These are phyloP conservation scores for Phyllostomus discolor DNA, from an alignment of 2,113 vertebrate genomes.

Conservation along the genomic window DNA sequence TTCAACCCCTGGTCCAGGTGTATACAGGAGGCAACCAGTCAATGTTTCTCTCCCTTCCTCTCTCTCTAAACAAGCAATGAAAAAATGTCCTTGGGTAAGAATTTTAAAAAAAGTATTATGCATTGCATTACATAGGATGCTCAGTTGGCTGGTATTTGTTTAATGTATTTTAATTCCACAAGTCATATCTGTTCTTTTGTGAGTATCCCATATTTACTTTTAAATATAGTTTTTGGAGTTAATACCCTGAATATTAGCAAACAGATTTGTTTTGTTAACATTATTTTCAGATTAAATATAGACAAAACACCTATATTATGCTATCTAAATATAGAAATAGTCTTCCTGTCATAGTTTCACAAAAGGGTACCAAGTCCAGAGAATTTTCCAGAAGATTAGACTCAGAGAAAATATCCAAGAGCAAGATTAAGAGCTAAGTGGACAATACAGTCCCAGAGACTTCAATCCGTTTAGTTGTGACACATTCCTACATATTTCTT, in stretches of 20 bases:
- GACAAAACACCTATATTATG: neutral
- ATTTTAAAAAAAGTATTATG: too few species aligned
- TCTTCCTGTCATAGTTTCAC: neutral
- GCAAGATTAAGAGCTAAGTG: neutral
- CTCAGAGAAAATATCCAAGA: constrained; percentile 4
- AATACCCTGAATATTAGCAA: neutral
- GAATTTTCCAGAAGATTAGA: neutral
- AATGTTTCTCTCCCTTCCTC: too few species aligned
- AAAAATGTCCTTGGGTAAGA: too few species aligned
- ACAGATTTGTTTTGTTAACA: neutral
- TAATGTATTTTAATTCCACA: neutral
- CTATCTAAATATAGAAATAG: neutral
- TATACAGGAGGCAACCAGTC: too few species aligned
- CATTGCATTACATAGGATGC: neutral
- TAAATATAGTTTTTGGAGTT: neutral
- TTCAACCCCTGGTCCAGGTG: too few species aligned
- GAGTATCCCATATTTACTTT: neutral
- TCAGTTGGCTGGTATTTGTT: neutral
- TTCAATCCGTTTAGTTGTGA: neutral
- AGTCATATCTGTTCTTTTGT: neutral
- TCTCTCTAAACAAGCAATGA: too few species aligned
- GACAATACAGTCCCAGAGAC: neutral
- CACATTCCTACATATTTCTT: neutral
- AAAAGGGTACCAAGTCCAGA: neutral
- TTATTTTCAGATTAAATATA: constrained; percentile 8